Base-by-base conservation (phyloP, 2,113 vertebrate species). In the Eulacestoma nigropectus region DNA sequence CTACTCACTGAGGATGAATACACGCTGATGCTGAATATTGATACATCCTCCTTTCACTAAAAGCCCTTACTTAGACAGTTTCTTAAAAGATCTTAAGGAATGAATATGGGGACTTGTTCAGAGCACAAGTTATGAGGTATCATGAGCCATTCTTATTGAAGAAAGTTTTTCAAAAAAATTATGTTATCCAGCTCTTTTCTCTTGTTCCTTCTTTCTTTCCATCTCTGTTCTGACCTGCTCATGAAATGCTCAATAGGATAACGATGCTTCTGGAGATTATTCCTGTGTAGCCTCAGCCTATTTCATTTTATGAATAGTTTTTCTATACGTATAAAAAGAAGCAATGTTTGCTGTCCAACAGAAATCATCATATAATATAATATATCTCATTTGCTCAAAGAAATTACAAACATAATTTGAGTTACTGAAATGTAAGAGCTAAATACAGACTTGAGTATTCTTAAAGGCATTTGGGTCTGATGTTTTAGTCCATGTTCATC, bases 1-100 rank as follows among this genome's bases (percentile, higher is more conserved):
- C 87, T 94, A 19, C 76, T 95, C 57, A 19, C 76, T 49, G 56
- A 95, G 84, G 82, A 93, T 96, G 95, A 93, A 74, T 86, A 46
- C 52, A 84, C 26, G 32, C 63, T 77, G 50, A 65, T 91, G 82
- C 60, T 93, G 93, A 95, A 94, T 96, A 93, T 68, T 83, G 82
- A 93, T 91, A 85, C 35, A 17, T 73, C 67, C 55, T 90, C n/a
- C 83, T 84, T 90, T 90, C 75, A 42, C 75, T 74, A 70, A 69
- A 93, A 92, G 26, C 37, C 83, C 85, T 87, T 90, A 77, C 57
- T 85, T 68, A 82, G 67, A 84, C 44, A 50, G 59, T 65, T 95
- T 93, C 86, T 78, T 6, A 62, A 74, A 74, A 65, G 56, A 92
- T 83, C 87, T 89, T 77, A 96, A 87, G 60, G 65, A 44, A 5